Evolutionary conservation across 64 coral and sea anemone species (phyloP).

Genomic region (Catalaphyllia jardinei): DNA sequence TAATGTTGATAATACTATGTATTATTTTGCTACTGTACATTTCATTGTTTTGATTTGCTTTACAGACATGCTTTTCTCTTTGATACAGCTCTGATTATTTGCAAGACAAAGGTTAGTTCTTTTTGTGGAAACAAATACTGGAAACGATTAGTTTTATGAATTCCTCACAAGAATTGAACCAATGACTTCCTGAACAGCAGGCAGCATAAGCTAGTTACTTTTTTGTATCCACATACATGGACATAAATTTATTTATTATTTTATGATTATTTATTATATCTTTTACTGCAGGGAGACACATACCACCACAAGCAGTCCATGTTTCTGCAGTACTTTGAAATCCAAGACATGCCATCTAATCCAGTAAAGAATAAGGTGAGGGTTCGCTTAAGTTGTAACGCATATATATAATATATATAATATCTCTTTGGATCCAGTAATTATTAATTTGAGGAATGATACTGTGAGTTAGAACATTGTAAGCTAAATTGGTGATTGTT

Average conservation of each 20-base stretch:
- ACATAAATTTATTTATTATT: not conserved
- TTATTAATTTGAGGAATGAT: not conserved
- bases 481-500: not conserved
- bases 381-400: not conserved
- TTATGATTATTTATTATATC: not conserved
- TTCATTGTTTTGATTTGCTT: conserved; percentile 9
- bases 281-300: conserved; percentile 73
- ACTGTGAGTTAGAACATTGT: not conserved
- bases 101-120: conserved; percentile 83
- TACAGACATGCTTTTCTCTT: conserved; percentile 90
- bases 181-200: too few species aligned
- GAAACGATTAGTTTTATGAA: too few species aligned
- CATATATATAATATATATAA: too few species aligned
- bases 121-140: too few species aligned
- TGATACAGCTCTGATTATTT: conserved; percentile 85
- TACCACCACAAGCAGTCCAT: conserved; percentile 96
- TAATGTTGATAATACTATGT: not conserved
- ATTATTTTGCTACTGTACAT: too few species aligned
- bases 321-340: conserved; percentile 90
- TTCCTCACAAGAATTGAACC: too few species aligned
- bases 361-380: conserved; percentile 45
- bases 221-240: too few species aligned
- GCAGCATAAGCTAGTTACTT: too few species aligned
- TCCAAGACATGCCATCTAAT: conserved; percentile 73
- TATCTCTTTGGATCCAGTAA: not conserved